Conservation (phyloP, 2,888 invertebrate species). For the Hirudinaria manillensis region DNA sequence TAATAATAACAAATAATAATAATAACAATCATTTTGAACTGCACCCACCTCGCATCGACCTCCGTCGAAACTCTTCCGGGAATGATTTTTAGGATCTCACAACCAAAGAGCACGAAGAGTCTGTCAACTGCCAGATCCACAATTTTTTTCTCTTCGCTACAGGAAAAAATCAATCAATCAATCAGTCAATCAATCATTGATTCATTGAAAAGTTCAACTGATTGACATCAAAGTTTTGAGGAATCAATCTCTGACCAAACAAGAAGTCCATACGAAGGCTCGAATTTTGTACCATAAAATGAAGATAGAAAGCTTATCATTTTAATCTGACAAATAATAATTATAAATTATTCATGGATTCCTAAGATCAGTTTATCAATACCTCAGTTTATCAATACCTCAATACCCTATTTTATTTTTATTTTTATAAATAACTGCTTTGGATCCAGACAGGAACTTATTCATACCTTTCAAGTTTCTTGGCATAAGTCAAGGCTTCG, state of each 20-base stretch:
- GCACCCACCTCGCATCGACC: slow-evolving; percentile 77
- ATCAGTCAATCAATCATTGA: neutral
- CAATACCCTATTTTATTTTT: neutral
- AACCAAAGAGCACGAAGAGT: slow-evolving; percentile 88
- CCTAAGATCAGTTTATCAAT: neutral
- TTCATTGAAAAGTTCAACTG: neutral
- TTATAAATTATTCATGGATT: neutral
- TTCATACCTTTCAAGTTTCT: slow-evolving; percentile 53
- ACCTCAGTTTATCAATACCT: neutral
- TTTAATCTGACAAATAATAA: too few relatives aligned
- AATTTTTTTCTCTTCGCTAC: slow-evolving; percentile 67
- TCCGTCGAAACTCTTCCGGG: slow-evolving; percentile 95
- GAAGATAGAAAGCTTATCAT: too few relatives aligned
- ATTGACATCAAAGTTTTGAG: too few relatives aligned
- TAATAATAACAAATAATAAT: too few relatives aligned
- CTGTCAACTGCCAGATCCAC: slow-evolving; percentile 81
- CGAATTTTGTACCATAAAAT: too few relatives aligned
- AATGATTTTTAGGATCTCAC: slow-evolving; percentile 92
- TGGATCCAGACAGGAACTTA: too few relatives aligned
- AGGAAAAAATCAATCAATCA: slow-evolving; percentile 37
- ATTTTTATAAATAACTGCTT: too few relatives aligned
- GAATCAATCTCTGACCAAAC: too few relatives aligned
- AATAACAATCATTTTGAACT: too few relatives aligned
- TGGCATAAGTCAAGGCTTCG: slow-evolving; percentile 82
- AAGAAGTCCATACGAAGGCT: too few relatives aligned